A percentile compares a stretch with the other conserved stretches of the same genome.
Conservation (phyloP, 2,113 vertebrate genomes). For the Sitta europaea region DNA sequence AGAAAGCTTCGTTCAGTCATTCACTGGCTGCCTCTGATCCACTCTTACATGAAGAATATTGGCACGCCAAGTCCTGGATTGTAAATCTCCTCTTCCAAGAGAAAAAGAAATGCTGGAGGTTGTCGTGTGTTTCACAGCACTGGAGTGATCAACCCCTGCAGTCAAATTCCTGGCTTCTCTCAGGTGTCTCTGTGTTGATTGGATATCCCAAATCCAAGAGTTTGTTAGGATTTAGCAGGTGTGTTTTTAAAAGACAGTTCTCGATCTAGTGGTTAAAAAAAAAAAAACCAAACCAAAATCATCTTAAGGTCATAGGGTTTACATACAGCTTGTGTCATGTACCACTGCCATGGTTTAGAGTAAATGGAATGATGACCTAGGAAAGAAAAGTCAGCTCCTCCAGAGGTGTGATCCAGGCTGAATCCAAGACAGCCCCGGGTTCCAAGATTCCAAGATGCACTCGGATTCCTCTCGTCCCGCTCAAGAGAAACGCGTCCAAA, state of each 20-base stretch:
- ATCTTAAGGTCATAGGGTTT: constrained; percentile 11
- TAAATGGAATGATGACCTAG: constrained; percentile 64
- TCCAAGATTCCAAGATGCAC: neutral
- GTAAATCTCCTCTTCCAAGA: neutral
- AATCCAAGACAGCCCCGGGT: neutral
- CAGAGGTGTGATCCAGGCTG: constrained; percentile 17
- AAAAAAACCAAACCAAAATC: neutral
- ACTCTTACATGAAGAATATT: neutral
- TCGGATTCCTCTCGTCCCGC: neutral
- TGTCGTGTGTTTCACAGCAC: neutral
- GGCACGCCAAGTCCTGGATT: neutral
- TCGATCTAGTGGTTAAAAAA: constrained; percentile 73
- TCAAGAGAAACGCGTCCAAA: neutral
- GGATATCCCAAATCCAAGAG: neutral
- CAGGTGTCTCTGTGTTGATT: rapidly evolving
- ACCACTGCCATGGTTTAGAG: constrained; percentile 28
- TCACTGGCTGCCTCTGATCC: neutral
- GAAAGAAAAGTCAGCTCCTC: constrained; percentile 10
- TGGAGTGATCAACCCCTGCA: neutral
- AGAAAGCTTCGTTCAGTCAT: neutral
- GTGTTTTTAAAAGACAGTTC: constrained; percentile 13
- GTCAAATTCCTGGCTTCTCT: neutral
- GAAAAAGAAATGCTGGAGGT: neutral
- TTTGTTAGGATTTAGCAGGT: neutral
- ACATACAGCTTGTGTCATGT: constrained; percentile 36